Conservation (phyloP, 2,888 invertebrate species). For the Chymomyza caudatula region DNA sequence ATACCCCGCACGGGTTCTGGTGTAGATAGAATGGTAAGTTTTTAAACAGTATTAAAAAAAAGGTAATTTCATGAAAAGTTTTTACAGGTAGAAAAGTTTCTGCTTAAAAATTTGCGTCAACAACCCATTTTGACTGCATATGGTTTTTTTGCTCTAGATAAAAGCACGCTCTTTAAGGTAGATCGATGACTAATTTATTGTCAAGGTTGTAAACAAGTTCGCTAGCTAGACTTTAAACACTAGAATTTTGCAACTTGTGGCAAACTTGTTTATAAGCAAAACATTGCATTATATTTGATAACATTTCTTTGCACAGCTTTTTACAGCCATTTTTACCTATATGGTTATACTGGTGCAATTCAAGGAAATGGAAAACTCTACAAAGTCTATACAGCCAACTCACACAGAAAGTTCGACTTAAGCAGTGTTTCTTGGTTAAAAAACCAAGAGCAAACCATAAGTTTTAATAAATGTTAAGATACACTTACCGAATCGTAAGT, state of each 20-base stretch:
- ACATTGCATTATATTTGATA: neutral
- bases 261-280: neutral
- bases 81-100: conserved; percentile 71
- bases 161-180: conserved; percentile 72
- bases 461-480: conserved; percentile 1
- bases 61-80: neutral
- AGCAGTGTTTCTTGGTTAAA: neutral
- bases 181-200: neutral
- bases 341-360: conserved; percentile 75
- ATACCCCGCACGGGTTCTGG: conserved; percentile 56
- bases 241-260: neutral
- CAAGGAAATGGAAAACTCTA: conserved; percentile 72
- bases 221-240: neutral
- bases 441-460: neutral
- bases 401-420: neutral
- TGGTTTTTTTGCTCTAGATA: conserved; percentile 73
- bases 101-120: conserved; percentile 69
- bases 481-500: conserved; percentile 85
- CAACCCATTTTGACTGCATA: conserved; percentile 73
- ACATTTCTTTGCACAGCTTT: conserved; percentile 52
- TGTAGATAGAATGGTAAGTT: conserved; percentile 64
- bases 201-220: no score
- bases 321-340: conserved; percentile 73
- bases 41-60: neutral
- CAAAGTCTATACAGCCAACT: conserved; percentile 42